Evolutionary conservation across 2,113 vertebrate genomes (phyloP).

Genomic region (Scartelaos histophorus): DNA sequence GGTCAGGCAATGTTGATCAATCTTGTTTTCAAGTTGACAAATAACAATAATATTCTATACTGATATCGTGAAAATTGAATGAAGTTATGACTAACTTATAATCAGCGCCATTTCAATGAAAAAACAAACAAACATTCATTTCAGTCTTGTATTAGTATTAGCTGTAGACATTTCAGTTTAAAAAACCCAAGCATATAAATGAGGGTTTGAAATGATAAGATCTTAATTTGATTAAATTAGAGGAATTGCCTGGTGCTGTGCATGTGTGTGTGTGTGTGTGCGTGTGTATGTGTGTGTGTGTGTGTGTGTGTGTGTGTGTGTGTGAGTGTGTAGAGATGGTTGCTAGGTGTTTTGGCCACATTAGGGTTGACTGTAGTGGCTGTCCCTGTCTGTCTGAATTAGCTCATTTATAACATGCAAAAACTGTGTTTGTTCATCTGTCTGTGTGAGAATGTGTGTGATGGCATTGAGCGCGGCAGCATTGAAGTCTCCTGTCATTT

Average conservation of each 20-base stretch:
- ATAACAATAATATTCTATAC: not conserved
- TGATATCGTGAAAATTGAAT: not conserved
- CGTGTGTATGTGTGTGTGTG: constrained; percentile 4
- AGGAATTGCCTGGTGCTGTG: not conserved
- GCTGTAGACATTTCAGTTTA: not conserved
- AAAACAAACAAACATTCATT: too few relatives aligned
- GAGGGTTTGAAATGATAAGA: not conserved
- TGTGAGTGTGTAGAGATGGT: constrained; percentile 13
- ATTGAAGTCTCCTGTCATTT: constrained; percentile 65
- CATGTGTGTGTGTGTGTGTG: not conserved
- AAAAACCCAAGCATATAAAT: not conserved
- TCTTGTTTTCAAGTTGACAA: not conserved
- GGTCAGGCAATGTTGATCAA: not conserved
- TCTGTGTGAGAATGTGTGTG: constrained; percentile 39
- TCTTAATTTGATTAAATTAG: not conserved
- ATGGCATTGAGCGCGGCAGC: constrained; percentile 61
- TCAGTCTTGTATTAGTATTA: too few relatives aligned
- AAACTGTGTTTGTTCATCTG: constrained; percentile 25
- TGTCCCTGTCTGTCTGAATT: constrained; percentile 39
- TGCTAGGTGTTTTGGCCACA: constrained; percentile 24
- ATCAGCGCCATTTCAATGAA: too few relatives aligned
- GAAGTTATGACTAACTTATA: too few relatives aligned
- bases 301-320: not conserved
- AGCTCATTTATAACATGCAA: constrained; percentile 50
- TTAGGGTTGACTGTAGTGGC: constrained; percentile 30